Base-by-base conservation (phyloP, 2,797 vertebrate genomes). In the Betta splendens region DNA sequence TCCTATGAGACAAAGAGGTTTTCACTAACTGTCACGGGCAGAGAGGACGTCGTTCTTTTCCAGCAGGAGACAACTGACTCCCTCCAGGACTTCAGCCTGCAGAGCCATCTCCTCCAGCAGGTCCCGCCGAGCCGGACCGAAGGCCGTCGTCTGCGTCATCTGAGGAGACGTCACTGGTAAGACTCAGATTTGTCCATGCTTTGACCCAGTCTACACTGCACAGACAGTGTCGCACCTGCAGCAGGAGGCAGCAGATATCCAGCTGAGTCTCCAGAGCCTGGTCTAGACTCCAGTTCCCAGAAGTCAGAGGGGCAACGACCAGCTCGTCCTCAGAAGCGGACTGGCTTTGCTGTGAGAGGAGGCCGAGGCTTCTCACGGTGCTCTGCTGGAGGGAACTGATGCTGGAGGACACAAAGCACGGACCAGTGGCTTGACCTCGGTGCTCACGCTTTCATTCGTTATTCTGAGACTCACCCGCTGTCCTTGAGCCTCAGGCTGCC, bases 231-330 rank as follows among this genome's bases (percentile, higher is more conserved):
- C 20, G 10, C 56, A 85, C 86, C 75, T 85, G 77, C 2, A 98
- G 72, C 68, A 99, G 91, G 44, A 88, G 84, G 73, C 84, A 90
- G 79, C 95, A 98, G 58, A 94, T 85, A 44, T 90, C 93, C 73
- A 99, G 90, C 67, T 99, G 97, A 28, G 89, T 87, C 2, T 88
- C 72, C 35, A 99, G 55, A 35, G 94, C 89, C 13, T 45, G 59
- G 42, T 99, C 97, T 7, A 98, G 85, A 83, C 91, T 87, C 35
- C 85, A 92, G 59, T 92, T 84, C 2, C 94, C 94, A 6, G 94
- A 94, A 2, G 93, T 94, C 36, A 95, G 72, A 3, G 88, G 86
- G 55, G 63, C 2, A 5, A 68, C 26, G n/a, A 64, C 40, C 21
- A 89, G 57, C 35, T 86, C 79, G 7, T 81, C 84, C 55, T 81